Base-by-base conservation (phyloP, 2,888 invertebrate species). In the Salticus scenicus region DNA sequence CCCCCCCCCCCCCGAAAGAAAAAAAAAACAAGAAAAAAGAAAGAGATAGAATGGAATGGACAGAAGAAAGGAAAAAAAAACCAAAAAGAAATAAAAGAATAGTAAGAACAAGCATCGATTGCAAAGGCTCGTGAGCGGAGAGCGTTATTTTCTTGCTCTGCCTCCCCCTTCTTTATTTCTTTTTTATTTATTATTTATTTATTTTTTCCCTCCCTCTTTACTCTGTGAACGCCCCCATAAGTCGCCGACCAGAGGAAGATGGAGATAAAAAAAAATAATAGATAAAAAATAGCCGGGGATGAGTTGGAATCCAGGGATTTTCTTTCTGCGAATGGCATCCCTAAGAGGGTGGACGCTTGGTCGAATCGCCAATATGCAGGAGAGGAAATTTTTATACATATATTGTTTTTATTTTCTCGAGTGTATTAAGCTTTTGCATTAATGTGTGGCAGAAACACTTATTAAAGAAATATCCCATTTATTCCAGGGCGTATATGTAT, bases 281-380 rank as follows among this genome's bases (percentile, higher is more conserved):
- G 76, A 84, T 77, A 77, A 84, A 84, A 84, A 67, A 24, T 76
- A 71, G 72, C 57, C 24, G 20, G 83, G 77, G 84, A 85, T 85
- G 84, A 85, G 84, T 85, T 85, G 78, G 84, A 85, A 85, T 85
- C 84, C 84, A 27, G 57, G 84, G 84, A 79, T 79, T 79, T 85
- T 85, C 79, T 79, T 78, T 74, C 74, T 74, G 78, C 79, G 74
- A 75, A 79, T 74, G 70, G 79, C 79, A 79, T 84, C 74, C n/a
- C 74, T 79, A 74, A 85, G 78, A 85, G 79, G 76, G 67, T 69
- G 77, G 83, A 73, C 83, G 74, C 70, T 74, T 70, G 78, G 84
- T 67, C 70, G 78, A 72, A 67, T 64, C 63, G 67, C 84, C 84
- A 84, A 84, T 84, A 84, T 84, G 84, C 84, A 79, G 64, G 37